phyloP scores from a whole-genome alignment of 2,113 vertebrate genomes.

The Aspiorhynchus laticeps region DNA sequence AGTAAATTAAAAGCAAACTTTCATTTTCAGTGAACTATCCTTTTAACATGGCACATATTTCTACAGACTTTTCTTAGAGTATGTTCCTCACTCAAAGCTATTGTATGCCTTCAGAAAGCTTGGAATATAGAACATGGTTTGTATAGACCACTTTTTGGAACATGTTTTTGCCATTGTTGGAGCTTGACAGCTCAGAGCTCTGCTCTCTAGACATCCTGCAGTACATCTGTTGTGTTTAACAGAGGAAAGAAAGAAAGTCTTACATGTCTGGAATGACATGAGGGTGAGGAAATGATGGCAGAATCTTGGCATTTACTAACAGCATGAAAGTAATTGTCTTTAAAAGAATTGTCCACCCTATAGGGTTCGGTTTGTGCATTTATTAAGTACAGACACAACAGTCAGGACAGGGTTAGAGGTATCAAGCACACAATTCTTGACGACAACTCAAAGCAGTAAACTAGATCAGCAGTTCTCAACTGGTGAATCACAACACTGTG shows the following conservation, averaged over 20 bases:
- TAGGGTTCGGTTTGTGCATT: neutral
- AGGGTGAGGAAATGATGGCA: slow-evolving; percentile 2
- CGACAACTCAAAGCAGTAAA: neutral
- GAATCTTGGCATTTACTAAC: neutral
- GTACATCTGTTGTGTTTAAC: neutral
- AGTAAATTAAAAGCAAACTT: no score
- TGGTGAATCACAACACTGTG: neutral
- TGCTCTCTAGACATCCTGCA: neutral
- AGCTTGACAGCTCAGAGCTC: neutral
- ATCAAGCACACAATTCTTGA: slow-evolving; percentile 9
- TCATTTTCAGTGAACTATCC: no score
- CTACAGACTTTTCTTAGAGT: neutral
- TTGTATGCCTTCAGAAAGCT: neutral
- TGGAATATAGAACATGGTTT: neutral
- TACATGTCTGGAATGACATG: neutral
- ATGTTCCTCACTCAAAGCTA: neutral
- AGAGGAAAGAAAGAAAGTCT: neutral
- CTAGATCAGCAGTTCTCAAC: slow-evolving; percentile 21
- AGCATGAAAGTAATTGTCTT: neutral
- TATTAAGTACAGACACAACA: slow-evolving; percentile 1
- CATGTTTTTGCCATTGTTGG: neutral
- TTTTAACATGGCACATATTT: neutral
- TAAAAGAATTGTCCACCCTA: neutral
- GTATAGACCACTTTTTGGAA: neutral
- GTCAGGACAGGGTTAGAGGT: neutral